A percentile compares a stretch with the other conserved stretches of the same genome.
Evolutionary conservation across 2,797 vertebrate species (phyloP).

Genomic region (Poeciliopsis paucimaculata): DNA sequence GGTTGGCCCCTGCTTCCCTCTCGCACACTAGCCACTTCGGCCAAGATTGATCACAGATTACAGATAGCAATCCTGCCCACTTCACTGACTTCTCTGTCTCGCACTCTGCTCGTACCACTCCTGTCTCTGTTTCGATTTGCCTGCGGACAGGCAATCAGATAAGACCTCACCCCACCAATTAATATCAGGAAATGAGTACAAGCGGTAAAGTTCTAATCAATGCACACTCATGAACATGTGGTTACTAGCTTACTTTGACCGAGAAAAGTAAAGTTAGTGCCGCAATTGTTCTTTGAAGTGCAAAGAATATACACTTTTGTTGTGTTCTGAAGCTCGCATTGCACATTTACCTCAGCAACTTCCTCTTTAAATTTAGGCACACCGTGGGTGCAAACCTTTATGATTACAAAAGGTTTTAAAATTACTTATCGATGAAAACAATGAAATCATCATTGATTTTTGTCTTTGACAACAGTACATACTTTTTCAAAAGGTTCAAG

Average conservation of each 20-base stretch:
- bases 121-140: conserved; percentile 45
- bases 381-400: neutral
- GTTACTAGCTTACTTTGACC: conserved; percentile 34
- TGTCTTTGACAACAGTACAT: neutral
- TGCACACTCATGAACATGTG: conserved; percentile 63
- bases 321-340: neutral
- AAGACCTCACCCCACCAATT: conserved; percentile 68
- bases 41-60: conserved; percentile 85
- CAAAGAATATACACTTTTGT: conserved; percentile 7
- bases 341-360: neutral
- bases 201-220: conserved; percentile 62
- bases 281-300: conserved; percentile 1
- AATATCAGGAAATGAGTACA: conserved; percentile 72
- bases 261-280: conserved; percentile 10
- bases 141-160: conserved; percentile 64
- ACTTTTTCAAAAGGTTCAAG: neutral
- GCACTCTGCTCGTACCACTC: conserved; percentile 23
- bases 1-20: conserved; percentile 82
- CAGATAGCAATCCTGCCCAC: conserved; percentile 68
- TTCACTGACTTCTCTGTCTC: conserved; percentile 52
- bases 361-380: neutral
- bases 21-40: conserved; percentile 77
- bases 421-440: neutral
- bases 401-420: neutral
- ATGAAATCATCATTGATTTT: neutral